Base-by-base conservation (phyloP, 2,113 vertebrate genomes). In the Cyprinodon brontotheroides region DNA sequence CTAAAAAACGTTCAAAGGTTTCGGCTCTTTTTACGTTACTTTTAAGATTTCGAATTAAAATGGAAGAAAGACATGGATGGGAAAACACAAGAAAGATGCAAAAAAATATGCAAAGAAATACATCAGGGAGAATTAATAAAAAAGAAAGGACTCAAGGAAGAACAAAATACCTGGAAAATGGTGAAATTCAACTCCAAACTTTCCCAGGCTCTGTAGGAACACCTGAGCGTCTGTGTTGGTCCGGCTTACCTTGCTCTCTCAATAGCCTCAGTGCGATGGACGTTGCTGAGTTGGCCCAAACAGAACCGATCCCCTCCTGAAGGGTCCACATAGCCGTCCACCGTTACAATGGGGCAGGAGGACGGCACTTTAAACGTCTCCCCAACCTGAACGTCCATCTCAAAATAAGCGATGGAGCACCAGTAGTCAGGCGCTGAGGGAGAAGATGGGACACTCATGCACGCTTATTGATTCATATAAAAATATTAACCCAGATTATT, bases 371-470 rank as follows among this genome's bases (percentile, higher is more conserved):
- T 99, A 87, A 99, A 99, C 0, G 96, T 99, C 89, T 99, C 97
- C 45, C 97, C 97, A 5, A 99, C 97, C 86, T 99, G 97, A 74
- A 99, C 96, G 13, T 98, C 97, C 97, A 99, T 99, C 93, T 99
- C 97, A 84, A 99, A 99, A 77, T 99, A 99, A n/a, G n/a, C n/a
- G n/a, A 99, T 97, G 61, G 97, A 99, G 92, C 97, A 99, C 97
- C 97, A 99, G 73, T 98, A 99, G 75, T 99, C 97, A 69, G 97
- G 97, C 89, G 96, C 97, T 99, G 71, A 15, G 76, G 79, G 20
- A 65, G 15, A 86, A 2, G 13, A 3, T 37, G 36, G 20, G 63
- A 66, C 10, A 66, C 2, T 22, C 63, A n/a, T 61, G n/a, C n/a
- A n/a, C 0, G 53, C 64, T n/a, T 1, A 74, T n/a, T 62, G 12